Percentiles rank a stretch among this genome's conserved stretches.
Conservation (phyloP, 1,140 invertebrate genomes). For the Tetragonula clypearis region DNA sequence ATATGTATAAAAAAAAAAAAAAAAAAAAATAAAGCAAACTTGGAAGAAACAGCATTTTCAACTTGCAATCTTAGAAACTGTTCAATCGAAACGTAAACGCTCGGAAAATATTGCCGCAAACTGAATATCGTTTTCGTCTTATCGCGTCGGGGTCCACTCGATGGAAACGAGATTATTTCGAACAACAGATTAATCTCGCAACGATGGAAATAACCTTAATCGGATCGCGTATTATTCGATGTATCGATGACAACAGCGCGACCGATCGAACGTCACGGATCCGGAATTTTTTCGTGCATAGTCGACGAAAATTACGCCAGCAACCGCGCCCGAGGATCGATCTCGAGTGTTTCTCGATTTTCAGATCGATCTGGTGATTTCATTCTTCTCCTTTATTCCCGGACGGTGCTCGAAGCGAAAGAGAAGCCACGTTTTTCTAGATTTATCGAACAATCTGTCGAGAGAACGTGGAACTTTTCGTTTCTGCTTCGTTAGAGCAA, state of each 20-base stretch:
- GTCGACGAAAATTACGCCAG: constrained; percentile 2
- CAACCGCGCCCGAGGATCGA: neutral
- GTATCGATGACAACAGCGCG: neutral
- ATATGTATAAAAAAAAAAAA: no score
- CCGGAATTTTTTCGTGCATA: constrained; percentile 14
- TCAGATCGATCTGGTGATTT: constrained; percentile 1
- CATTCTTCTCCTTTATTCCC: constrained; percentile 6
- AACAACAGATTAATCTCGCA: neutral
- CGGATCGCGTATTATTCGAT: neutral
- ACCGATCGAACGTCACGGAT: neutral
- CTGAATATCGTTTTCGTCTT: neutral
- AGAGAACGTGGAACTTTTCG: neutral
- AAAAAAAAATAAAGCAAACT: no score
- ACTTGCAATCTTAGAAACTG: neutral
- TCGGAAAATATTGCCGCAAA: neutral
- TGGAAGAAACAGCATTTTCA: no score
- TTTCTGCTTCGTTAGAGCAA: neutral
- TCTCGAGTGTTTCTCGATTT: neutral
- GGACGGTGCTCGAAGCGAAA: neutral
- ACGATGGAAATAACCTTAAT: constrained; percentile 14
- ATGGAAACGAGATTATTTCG: neutral
- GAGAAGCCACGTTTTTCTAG: neutral
- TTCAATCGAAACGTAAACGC: no score
- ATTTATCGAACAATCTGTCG: neutral
- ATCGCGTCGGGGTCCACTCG: neutral